Base-by-base conservation (phyloP, 2,113 vertebrate species). In the Deroptyus accipitrinus region DNA sequence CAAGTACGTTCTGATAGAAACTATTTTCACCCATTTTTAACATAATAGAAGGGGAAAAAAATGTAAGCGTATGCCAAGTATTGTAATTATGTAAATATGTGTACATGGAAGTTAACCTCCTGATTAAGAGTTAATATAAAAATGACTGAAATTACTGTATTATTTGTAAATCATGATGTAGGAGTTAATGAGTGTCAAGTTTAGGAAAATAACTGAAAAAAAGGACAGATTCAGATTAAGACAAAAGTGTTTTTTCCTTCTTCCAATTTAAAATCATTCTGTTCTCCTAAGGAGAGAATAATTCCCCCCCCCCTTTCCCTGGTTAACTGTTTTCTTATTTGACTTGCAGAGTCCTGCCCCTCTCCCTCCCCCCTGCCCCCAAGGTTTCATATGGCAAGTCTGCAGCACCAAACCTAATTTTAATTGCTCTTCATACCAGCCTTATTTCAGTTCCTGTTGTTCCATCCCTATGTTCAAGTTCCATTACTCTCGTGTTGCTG, bases 121-220 rank as follows among this genome's bases (percentile, higher is more conserved):
- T 68, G 39, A 78, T 86, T 51, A 77, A 44, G 33, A 86, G 42
- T 59, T 94, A 63, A 59, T 81, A 57, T 74, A 6, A 63, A n/a
- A 88, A 54, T 54, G 2, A 54, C 62, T 69, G 55, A 77, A 77
- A 70, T 83, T 39, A 39, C 35, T 78, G 0, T n/a, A 30, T 76
- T 76, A 55, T 28, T 90, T 94, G 75, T 44, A 95, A 88, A 73
- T 76, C 44, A 6, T 41, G 41, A 11, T 59, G 17, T 55, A 48
- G 66, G 69, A 86, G 73, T 59, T 84, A 31, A 87, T 68, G 35
- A 95, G 33, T 6, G 2, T 91, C 42, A 51, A 5, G 46, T 86
- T 92, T 82, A 82, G 78, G 79, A 73, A 93, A 87, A 87, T 44
- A 82, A 59, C 11, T 91, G 4, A 46, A 83, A 76, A 80, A 73